Evolutionary conservation across 64 coral and sea anemone genomes (phyloP), one percentile per base, ranked within the genome.

Genomic region (Actinia equina): DNA sequence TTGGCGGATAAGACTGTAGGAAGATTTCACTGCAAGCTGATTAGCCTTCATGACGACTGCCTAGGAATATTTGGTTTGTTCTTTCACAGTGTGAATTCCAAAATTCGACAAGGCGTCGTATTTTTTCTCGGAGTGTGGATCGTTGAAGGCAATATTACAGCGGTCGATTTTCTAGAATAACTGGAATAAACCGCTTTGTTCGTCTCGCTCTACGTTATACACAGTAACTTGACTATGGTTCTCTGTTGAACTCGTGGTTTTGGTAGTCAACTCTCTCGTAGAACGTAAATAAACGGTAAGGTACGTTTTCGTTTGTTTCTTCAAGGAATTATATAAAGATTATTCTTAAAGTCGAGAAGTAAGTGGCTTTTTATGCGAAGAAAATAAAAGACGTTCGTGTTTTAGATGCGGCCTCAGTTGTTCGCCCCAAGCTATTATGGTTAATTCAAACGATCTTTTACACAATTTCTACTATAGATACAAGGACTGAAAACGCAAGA

Each of bases 1-100:
- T 81, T 81, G 78, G 78, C 49, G 78, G 78, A 81, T 81, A 52
- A 81, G 69, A 74, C 12, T 14, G 8, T 74, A 74, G 69, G 69
- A 74, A 74, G 69, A 74, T 74, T 74, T n/a, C 26, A 74, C 9
- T 13, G 4, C n/a, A 74, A 74, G 69, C 78, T 81, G 7, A 44
- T 49, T 81, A 44, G 12, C 78, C 44, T 41, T 79, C 17, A 49
- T 81, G 78, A 81, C 78, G 78, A 81, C 41, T 81, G 22, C 10
- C 78, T 81, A 81, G 13, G 78, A 52, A 52, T 81, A 81, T 81
- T 52, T 52, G 7, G 19, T 20, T 17, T 81, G 78, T 44, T 43
- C 17, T 18, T 37, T 52, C 78, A 81, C 44, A 81, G 78, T 37
- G 49, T 49, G 45, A 8, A 15, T 25, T 69, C 1, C 9, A 23